phyloP scores from a whole-genome alignment of 64 coral and sea anemone species.

The Acropora tenuis region DNA sequence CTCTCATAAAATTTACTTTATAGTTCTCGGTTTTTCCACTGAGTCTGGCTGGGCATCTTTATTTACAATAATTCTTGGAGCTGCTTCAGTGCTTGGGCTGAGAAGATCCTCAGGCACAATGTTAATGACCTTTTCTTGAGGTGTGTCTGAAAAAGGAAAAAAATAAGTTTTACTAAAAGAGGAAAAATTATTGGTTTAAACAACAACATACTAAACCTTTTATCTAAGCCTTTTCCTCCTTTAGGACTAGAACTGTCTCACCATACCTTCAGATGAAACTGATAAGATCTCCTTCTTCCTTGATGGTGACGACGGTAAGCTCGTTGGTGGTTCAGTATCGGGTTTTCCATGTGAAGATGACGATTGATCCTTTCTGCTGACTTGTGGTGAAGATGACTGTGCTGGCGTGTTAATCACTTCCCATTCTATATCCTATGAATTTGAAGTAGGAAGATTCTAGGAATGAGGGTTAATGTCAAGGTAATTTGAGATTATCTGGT shows the following conservation, averaged over 20 bases:
- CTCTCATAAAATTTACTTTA: not conserved
- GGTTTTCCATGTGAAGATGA: conserved; percentile 23
- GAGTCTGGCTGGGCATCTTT: not conserved
- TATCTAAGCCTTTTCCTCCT: too few species aligned
- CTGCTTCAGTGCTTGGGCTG: conserved; percentile 21
- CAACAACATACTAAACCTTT: too few species aligned
- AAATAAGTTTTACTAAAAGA: not conserved
- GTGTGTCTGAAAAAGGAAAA: conserved; percentile 28
- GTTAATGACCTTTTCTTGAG: conserved; percentile 79
- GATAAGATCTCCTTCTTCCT: conserved; percentile 24
- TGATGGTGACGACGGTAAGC: conserved; percentile 4
- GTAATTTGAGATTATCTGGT: too few species aligned
- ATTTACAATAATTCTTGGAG: not conserved
- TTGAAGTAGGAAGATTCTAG: not conserved
- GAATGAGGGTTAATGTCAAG: too few species aligned
- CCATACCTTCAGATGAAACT: not conserved
- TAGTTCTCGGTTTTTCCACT: not conserved
- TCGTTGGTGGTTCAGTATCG: not conserved
- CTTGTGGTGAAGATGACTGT: conserved; percentile 27
- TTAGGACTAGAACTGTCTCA: not conserved
- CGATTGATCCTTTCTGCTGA: conserved; percentile 32
- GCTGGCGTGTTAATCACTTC: conserved; percentile 35
- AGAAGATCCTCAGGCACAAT: conserved; percentile 84
- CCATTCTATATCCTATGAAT: conserved; percentile 47
- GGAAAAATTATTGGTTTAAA: too few species aligned